Evolutionary conservation across 1,140 invertebrate species (phyloP), one percentile per base, ranked within the genome.

Genomic region (Potamilus streckersoni): DNA sequence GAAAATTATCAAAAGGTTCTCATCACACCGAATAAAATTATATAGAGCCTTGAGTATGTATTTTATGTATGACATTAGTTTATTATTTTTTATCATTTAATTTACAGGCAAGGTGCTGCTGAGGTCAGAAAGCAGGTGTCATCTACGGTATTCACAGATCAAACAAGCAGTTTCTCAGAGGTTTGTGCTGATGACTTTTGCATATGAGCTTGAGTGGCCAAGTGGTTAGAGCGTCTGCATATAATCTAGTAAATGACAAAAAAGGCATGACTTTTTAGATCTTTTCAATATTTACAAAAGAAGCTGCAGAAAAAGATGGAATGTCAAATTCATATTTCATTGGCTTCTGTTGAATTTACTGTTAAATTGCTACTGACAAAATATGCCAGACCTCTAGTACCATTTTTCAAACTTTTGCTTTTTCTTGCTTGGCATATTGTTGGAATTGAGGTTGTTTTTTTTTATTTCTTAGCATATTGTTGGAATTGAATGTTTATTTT

Each of bases 51-150:
- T 20, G 11, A 59, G 17, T 74, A 57, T 69, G 69, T 27, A 17
- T 19, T 19, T n/a, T 68, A 12, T 17, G 17, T 23, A 23, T 13
- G 59, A 0, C 38, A 23, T 3, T 23, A 20, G 61, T n/a, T 65
- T 55, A 62, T 38, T 49, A 20, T 65, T 73, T 65, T 27, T 73
- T 76, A n/a, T n/a, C 67, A 58, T 59, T 60, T 31, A 76, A 69
- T 80, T 90, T 90, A 72, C 81, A 94, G 93, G 84, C 94, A 95
- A 87, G 93, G 94, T 90, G 94, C 94, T 62, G 92, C 94, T 31
- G 95, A 95, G 86, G 94, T 95, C 17, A 91, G 94, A 72, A 92
- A 93, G 86, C 94, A 94, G 86, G 93, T 95, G 58, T 92, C 93
- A 11, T 86, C 87, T 20, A 82, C 83, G 16, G 80, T 83, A 38